Base-by-base conservation (phyloP, 2,113 vertebrate genomes). In the Ptilonorhynchus violaceus region DNA sequence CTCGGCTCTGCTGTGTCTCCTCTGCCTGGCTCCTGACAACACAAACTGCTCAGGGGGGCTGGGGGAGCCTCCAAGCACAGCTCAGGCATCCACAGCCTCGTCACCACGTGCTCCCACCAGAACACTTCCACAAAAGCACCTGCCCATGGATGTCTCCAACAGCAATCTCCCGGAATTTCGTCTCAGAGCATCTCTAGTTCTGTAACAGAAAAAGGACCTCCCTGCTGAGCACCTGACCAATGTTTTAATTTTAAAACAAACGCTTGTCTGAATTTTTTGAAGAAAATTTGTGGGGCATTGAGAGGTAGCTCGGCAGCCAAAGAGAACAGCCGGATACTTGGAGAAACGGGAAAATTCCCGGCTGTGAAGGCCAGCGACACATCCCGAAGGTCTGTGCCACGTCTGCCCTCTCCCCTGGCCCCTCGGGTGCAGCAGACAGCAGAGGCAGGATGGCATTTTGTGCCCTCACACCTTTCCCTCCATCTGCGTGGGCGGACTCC, bases 401-500 rank as follows among this genome's bases (percentile, higher is more conserved):
- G 0, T 15, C 67, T 31, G 3, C 20, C 37, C 23, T 42, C 52
- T 10, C 62, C 33, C 4, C 33, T 19, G 62, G 3, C 23, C 15
- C 2, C 70, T 35, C 49, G 24, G 82, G 31, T 13, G 46, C 5
- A 9, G 41, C 70, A 55, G 82, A 6, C 50, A 35, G 70, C 53
- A 28, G 4, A 15, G 68, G 56, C 47, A 63, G 52, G 13, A 23
- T 6, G 50, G 68, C 21, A 11, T 67, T 84, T 88, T 19, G 50
- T 59, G 33, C 75, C 72, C 64, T 90, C 58, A 15, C 13, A 6
- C 18, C 30, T 83, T 69, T 35, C 72, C 31, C 72, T 77, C 19
- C 55, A 2, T 27, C 63, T 7, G 27, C 9, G 82, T 39, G 9
- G 79, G 78, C 37, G 64, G 64, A 84, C 84, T 17, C 20, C 47